A percentile compares a stretch with the other conserved stretches of the same genome.
Evolutionary conservation across 2,797 vertebrate genomes (phyloP).

Genomic region (Phrynocephalus guinanensis): DNA sequence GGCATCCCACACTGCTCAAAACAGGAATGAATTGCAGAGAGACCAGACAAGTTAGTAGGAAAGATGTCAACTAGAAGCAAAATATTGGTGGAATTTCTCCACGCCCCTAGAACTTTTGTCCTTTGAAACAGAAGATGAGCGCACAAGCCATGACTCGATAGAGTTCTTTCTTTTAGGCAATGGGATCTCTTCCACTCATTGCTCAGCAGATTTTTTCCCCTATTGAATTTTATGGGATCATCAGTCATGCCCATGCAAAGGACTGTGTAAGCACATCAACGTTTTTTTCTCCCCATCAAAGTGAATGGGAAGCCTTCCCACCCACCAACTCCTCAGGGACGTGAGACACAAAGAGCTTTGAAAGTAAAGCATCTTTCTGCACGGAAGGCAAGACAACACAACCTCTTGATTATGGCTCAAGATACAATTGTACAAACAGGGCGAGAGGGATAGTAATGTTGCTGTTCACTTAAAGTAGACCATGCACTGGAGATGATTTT

Average conservation of each 20-base stretch:
- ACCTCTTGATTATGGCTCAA: conserved; percentile 6
- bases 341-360: neutral
- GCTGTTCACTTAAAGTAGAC: conserved; percentile 14
- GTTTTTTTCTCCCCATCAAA: neutral
- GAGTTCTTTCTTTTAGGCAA: neutral
- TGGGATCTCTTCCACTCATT: neutral
- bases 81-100: too few species aligned
- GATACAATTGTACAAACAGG: conserved; percentile 8
- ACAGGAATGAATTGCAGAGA: neutral
- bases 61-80: too few species aligned
- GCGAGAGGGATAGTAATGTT: neutral
- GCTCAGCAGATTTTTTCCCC: neutral
- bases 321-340: neutral
- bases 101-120: too few species aligned
- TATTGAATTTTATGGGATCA: neutral
- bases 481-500: conserved; percentile 37
- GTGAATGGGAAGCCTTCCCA: neutral
- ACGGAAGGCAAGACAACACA: neutral
- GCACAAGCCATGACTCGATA: conserved; percentile 15
- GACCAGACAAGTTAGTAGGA: too few species aligned
- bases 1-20: too few species aligned
- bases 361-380: neutral
- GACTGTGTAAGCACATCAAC: neutral
- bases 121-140: too few species aligned
- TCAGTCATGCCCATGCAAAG: neutral